A percentile compares a stretch with the other conserved stretches of the same genome.
These are phyloP conservation scores for Diabrotica balteata DNA, from an alignment of 2,888 invertebrate species.

Conservation along the genomic window DNA sequence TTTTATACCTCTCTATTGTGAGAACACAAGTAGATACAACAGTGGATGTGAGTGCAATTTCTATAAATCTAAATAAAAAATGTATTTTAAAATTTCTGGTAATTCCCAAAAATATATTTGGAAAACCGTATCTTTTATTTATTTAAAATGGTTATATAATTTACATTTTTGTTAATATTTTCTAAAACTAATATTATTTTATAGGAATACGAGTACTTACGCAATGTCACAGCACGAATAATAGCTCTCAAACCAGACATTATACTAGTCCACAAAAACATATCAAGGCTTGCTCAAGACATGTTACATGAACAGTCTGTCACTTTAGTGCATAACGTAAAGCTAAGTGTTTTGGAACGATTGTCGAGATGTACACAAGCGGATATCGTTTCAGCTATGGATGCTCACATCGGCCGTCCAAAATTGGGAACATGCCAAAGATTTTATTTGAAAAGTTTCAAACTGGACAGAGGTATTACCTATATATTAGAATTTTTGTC, in stretches of 20 bases:
- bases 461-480: constrained; percentile 59
- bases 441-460: constrained; percentile 75
- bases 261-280: constrained; percentile 88
- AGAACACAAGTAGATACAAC: too few species aligned
- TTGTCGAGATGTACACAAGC: constrained; percentile 82
- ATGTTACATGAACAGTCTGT: constrained; percentile 79
- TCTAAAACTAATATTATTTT: constrained; percentile 23
- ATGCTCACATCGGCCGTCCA: constrained; percentile 83
- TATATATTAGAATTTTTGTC: too few species aligned
- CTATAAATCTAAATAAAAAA: too few species aligned
- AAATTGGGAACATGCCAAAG: constrained; percentile 83
- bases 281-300: constrained; percentile 85
- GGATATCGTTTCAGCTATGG: constrained; percentile 85
- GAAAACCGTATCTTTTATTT: neutral
- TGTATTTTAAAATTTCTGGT: too few species aligned
- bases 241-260: constrained; percentile 84
- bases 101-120: too few species aligned
- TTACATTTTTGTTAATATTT: constrained; percentile 4
- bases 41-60: too few species aligned
- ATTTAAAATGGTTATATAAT: constrained; percentile 2
- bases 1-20: too few species aligned
- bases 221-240: constrained; percentile 86
- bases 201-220: constrained; percentile 84
- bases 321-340: constrained; percentile 88
- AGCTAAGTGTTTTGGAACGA: constrained; percentile 80